Evolutionary conservation across 2,113 vertebrate genomes (phyloP), one percentile per base, ranked within the genome.

Genomic region (Megaceryle torquata): DNA sequence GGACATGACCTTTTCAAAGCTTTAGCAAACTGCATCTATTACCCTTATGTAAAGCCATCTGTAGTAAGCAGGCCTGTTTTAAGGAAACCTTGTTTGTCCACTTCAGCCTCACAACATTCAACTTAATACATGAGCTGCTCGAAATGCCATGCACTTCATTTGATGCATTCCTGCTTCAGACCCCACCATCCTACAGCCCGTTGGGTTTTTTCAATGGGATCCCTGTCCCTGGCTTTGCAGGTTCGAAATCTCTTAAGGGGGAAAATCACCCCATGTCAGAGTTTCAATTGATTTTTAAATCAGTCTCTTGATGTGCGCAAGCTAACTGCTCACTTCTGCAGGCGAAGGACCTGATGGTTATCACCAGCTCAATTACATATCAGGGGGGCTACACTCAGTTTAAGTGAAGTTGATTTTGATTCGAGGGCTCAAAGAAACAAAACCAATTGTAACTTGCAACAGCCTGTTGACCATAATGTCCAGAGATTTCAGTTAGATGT

Each of bases 231-330:
- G 5, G 16, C 77, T 89, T 93, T 78, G 71, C 46, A 61, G 59
- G 69, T 74, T 31, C 68, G 83, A 92, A 91, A 78, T 80, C 59
- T 26, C 88, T 91, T 77, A 56, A 89, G 76, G 86, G 56, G 72
- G 60, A 94, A 79, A 94, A 96, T 70, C 1, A 19, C 61, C 44
- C 46, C 33, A 12, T 75, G 76, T 75, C 67, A 85, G 86, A 53
- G 33, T 82, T 95, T 44, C 86, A 92, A 92, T 83, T 94, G 93
- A 87, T 93, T 96, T 94, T 91, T 89, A 84, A 91, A 76, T 89
- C 50, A 20, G 48, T 54, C 69, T 76, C 87, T 92, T 96, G 70
- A 91, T 79, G 83, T 94, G 86, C 29, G 41, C 88, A 89, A 96
- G 57, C 64, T 63, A 92, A 69, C 21, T 5, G 5, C 48, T 93